These are phyloP conservation scores for Alcis repandata DNA, from an alignment of 2,888 invertebrate species.

Conservation along the genomic window DNA sequence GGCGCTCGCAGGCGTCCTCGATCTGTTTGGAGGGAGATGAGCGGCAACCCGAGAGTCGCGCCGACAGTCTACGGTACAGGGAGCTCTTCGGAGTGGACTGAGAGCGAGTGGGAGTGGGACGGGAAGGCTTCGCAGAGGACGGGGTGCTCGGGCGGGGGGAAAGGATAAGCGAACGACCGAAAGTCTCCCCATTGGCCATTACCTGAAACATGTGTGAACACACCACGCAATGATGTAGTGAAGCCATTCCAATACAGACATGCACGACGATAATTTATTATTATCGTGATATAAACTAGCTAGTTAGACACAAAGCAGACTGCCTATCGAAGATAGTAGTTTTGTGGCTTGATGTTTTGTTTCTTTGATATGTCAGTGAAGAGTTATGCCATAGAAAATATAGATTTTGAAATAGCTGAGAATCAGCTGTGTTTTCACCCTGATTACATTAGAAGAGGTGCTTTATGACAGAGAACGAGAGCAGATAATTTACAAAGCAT, in stretches of 20 bases:
- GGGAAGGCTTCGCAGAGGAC: conserved; percentile 71
- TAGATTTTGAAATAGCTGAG: conserved; percentile 32
- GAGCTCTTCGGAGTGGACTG: conserved; percentile 82
- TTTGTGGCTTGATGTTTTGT: conserved; percentile 20
- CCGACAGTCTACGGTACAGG: conserved; percentile 80
- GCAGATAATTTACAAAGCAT: conserved; percentile 56
- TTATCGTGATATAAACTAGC: conserved; percentile 66
- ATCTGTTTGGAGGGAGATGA: conserved; percentile 60
- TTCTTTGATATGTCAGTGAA: conserved; percentile 20
- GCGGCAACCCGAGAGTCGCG: conserved; percentile 79
- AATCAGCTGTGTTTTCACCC: conserved; percentile 38
- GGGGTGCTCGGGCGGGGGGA: conserved; percentile 80
- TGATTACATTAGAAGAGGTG: conserved; percentile 41
- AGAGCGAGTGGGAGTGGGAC: conserved; percentile 74
- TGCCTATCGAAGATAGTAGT: conserved; percentile 54
- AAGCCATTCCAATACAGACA: conserved; percentile 86
- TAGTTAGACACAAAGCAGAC: conserved; percentile 74
- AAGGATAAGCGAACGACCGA: conserved; percentile 88
- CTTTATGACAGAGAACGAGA: conserved; percentile 43
- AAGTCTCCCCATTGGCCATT: conserved; percentile 89
- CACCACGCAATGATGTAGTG: conserved; percentile 87
- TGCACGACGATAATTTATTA: conserved; percentile 75
- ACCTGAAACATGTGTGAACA: conserved; percentile 90
- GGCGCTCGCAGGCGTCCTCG: conserved; percentile 52
- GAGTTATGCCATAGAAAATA: conserved; percentile 13